A percentile compares a stretch with the other conserved stretches of the same genome.
Evolutionary conservation across 2,888 invertebrate species (phyloP).

Genomic region (Nymphalis urticae): DNA sequence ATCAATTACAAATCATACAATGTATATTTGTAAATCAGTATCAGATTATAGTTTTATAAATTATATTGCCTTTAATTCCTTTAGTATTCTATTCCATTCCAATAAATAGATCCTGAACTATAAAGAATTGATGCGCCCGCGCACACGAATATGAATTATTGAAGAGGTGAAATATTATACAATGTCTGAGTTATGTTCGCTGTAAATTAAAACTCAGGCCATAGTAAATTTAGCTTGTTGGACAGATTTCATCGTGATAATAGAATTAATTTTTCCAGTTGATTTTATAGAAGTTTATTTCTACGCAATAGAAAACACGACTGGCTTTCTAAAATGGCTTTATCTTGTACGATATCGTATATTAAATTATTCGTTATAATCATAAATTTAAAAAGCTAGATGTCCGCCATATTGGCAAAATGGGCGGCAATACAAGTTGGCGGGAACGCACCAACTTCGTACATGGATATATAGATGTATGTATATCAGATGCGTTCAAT

Average conservation of each 20-base stretch:
- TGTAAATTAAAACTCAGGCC: not conserved
- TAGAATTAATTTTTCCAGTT: conserved; percentile 8
- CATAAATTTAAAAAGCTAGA: not conserved
- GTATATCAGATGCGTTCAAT: conserved; percentile 56
- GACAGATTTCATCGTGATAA: conserved; percentile 13
- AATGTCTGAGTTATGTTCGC: conserved; percentile 15
- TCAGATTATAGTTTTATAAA: not conserved
- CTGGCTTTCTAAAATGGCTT: too few relatives aligned
- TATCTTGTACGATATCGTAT: too few relatives aligned
- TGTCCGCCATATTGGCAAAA: conserved; percentile 32
- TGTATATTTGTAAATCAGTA: too few relatives aligned
- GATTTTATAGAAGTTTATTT: too few relatives aligned
- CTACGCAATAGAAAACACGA: too few relatives aligned
- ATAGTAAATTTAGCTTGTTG: not conserved
- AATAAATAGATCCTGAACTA: conserved; percentile 6
- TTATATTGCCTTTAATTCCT: not conserved
- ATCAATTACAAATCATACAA: too few relatives aligned
- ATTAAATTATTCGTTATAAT: too few relatives aligned
- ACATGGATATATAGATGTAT: not conserved
- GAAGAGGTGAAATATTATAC: conserved; percentile 17
- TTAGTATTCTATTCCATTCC: conserved; percentile 1
- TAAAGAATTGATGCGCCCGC: conserved; percentile 5
- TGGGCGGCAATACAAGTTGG: conserved; percentile 5
- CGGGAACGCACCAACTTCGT: conserved; percentile 17
- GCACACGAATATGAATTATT: conserved; percentile 23